Base-by-base conservation (phyloP, 1,140 invertebrate species). In the Antheraea pernyi region DNA sequence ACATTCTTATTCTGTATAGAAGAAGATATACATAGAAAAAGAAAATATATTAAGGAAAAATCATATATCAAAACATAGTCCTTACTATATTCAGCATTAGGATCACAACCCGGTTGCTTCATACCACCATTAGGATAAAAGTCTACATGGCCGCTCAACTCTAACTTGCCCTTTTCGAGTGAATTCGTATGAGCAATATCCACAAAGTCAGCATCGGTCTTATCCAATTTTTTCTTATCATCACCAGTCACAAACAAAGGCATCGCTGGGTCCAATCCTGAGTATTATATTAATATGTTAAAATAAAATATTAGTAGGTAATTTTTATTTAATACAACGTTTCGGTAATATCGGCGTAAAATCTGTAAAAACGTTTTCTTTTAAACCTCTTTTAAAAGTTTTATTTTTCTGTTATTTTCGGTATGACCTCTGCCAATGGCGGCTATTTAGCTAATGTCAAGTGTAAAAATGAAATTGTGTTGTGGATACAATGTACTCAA, bases 161-260 rank as follows among this genome's bases (percentile, higher is more conserved):
- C 85, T 11, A 93, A 73, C 85, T 93, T 93, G 0, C 94, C 94
- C 46, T 93, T 93, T 39, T 89, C 83, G 18, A 94, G 85, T 3
- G 92, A 93, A 79, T 96, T 95, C 0, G 95, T 95, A 72, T 96
- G 96, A 8, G 96, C 93, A 0, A 95, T 93, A 79, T 95, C 94
- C 0, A 95, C 94, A 69, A 94, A 94, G 0, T 92, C 83, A 0
- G 95, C 95, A 82, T 97, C 96, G 22, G 74, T 80, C 3, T 86
- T 71, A 80, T 96, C 95, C 5, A 96, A 78, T 71, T 93, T 93
- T 13, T 83, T 89, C 0, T 76, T 73, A 3, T 78, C 72, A 36
- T 92, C 85, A 3, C 71, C 75, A 5, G 92, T 88, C 0, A 91
- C 91, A 70, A 94, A 95, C 16, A 95, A 74, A 7, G 94, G 95